phyloP scores from a whole-genome alignment of 2,113 vertebrate species.

The Spea bombifrons region DNA sequence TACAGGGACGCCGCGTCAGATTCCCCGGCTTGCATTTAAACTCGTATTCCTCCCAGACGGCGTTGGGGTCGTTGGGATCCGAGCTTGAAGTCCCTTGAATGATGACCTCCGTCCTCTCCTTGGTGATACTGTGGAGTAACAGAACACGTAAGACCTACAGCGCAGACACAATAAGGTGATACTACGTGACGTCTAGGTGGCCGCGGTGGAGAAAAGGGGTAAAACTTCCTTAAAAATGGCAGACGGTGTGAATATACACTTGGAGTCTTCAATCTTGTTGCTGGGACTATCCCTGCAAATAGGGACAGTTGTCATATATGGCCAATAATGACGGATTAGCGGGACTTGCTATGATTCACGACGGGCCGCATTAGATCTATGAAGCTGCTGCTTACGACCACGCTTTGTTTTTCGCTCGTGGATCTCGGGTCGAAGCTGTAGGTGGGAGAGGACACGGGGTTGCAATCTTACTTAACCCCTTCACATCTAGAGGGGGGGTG shows the following conservation, averaged over 20 bases:
- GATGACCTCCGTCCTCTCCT: constrained; percentile 89
- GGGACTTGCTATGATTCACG: too few species aligned
- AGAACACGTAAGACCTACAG: not conserved
- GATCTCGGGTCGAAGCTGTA: not conserved
- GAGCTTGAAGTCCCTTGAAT: constrained; percentile 82
- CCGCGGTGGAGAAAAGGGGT: too few species aligned
- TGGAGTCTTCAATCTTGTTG: too few species aligned
- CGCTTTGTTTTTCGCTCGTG: too few species aligned
- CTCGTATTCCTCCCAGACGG: constrained; percentile 89
- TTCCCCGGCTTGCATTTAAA: constrained; percentile 92
- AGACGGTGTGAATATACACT: too few species aligned
- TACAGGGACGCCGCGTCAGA: constrained; percentile 71
- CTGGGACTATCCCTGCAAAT: too few species aligned
- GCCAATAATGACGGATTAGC: too few species aligned
- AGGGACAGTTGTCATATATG: too few species aligned
- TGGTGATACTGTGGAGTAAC: constrained; percentile 75
- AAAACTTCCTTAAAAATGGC: too few species aligned
- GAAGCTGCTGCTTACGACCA: too few species aligned
- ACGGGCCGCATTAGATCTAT: too few species aligned
- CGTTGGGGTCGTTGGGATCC: constrained; percentile 71
- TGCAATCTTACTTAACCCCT: constrained; percentile 9
- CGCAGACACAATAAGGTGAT: not conserved
- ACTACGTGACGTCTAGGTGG: too few species aligned
- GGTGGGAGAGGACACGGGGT: not conserved
- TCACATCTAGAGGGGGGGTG: not conserved